Evolutionary conservation across 2,113 vertebrate species (phyloP).

Genomic region (Seriola rivoliana): DNA sequence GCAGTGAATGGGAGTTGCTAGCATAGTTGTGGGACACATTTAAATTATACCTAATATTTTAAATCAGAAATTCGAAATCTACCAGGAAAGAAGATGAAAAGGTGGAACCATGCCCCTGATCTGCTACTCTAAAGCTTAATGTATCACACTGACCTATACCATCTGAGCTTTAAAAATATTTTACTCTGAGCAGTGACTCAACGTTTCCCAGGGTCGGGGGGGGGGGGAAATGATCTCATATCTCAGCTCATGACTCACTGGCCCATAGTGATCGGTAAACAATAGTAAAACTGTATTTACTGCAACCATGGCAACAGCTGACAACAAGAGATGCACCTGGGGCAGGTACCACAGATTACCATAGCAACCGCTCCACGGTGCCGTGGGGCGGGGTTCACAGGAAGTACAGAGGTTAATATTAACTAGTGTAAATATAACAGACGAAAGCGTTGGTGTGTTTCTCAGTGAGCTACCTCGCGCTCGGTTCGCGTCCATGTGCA

Average conservation of each 20-base stretch:
- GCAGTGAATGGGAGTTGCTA: not conserved
- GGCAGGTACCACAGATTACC: slow-evolving; percentile 31
- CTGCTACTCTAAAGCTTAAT: not conserved
- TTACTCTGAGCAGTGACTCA: slow-evolving; percentile 6
- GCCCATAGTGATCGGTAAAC: slow-evolving; percentile 56
- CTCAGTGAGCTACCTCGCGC: not conserved
- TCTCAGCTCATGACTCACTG: slow-evolving; percentile 9
- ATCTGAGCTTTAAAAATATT: not conserved
- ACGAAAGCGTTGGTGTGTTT: not conserved
- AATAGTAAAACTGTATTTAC: slow-evolving; percentile 60
- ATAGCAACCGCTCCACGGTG: slow-evolving; percentile 29
- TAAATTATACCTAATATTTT: not conserved
- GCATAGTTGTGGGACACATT: not conserved
- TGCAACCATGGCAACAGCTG: slow-evolving; percentile 55
- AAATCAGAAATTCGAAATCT: not conserved
- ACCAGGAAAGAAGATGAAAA: not conserved
- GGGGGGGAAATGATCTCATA: slow-evolving; percentile 27
- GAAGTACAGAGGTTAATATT: slow-evolving; percentile 71
- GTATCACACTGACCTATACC: not conserved
- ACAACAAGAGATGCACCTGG: slow-evolving; percentile 44
- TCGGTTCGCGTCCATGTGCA: not conserved
- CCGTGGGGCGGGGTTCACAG: slow-evolving; percentile 7
- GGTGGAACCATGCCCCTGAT: not conserved
- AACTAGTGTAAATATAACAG: slow-evolving; percentile 54
- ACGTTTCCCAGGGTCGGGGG: slow-evolving; percentile 26